Conservation (phyloP, 2,113 vertebrate genomes). For the Barbus barbus region DNA sequence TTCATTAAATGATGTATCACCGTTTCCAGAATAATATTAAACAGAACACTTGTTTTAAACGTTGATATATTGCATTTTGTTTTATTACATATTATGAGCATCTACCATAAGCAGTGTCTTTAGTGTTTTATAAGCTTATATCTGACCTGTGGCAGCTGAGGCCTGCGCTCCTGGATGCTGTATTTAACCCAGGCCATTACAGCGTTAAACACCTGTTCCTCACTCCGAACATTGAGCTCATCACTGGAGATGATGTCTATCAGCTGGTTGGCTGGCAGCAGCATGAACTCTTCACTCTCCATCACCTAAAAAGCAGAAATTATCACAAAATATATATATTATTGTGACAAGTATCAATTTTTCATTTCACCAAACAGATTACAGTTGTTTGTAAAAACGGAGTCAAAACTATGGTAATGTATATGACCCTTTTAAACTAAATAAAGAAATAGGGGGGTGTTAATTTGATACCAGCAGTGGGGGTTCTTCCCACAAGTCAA, state of each 20-base stretch:
- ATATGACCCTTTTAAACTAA: neutral
- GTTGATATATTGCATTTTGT: too few relatives aligned
- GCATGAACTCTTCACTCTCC: constrained; percentile 99
- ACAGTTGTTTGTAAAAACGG: neutral
- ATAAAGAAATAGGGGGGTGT: neutral
- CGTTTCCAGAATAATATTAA: too few relatives aligned
- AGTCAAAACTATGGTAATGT: neutral
- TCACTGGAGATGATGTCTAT: constrained; percentile 99
- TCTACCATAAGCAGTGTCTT: neutral
- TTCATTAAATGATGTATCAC: too few relatives aligned
- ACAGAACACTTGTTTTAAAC: too few relatives aligned
- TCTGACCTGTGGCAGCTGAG: constrained; percentile 92
- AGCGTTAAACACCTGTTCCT: constrained; percentile 97
- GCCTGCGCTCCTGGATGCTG: constrained; percentile 95
- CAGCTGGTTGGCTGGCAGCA: constrained; percentile 95
- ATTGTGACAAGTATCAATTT: neutral
- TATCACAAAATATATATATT: neutral
- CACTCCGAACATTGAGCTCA: constrained; percentile 95
- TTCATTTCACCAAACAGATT: neutral
- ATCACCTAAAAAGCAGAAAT: constrained; percentile 81
- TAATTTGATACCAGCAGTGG: constrained; percentile 4
- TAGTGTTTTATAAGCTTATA: neutral
- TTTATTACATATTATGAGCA: neutral
- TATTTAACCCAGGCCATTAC: constrained; percentile 99
- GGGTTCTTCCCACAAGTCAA: constrained; percentile 23